phyloP scores from a whole-genome alignment of 2,797 vertebrate genomes.

The Sebastes nivosus region DNA sequence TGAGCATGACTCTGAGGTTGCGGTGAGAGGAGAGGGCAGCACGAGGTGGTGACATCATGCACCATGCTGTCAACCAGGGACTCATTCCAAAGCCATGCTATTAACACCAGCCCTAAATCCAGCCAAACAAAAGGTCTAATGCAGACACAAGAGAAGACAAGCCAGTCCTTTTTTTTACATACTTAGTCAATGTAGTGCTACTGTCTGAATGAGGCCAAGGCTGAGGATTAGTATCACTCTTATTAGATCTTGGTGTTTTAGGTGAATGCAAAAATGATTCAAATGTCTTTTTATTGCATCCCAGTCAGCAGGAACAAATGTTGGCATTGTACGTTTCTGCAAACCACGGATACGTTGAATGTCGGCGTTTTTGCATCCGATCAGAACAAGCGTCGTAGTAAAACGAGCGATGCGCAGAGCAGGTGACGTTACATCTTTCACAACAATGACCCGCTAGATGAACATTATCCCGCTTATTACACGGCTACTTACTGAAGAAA shows the following conservation, averaged over 20 bases:
- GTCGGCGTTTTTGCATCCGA: not conserved
- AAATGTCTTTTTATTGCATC: not conserved
- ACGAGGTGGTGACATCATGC: constrained; percentile 63
- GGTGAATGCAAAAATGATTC: not conserved
- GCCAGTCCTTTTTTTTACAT: not conserved
- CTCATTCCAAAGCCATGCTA: constrained; percentile 58
- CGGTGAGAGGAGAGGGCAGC: constrained; percentile 23
- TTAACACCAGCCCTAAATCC: not conserved
- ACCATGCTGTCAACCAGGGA: constrained; percentile 48
- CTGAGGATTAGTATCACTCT: not conserved
- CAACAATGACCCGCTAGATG: no score
- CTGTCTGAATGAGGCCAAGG: not conserved
- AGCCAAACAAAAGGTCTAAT: constrained; percentile 9
- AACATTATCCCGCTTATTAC: no score
- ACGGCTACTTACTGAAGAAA: no score
- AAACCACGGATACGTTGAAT: not conserved
- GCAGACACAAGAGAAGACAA: constrained; percentile 16
- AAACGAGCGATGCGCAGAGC: not conserved
- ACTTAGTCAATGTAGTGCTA: not conserved
- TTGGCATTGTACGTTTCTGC: not conserved
- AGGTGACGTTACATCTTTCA: not conserved
- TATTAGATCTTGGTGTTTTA: not conserved
- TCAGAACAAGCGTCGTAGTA: not conserved
- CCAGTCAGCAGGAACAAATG: not conserved
- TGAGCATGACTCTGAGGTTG: constrained; percentile 43